Percentiles rank a stretch among this genome's conserved stretches.
Conservation (phyloP, 2,797 vertebrate genomes). For the Myotis myotis region DNA sequence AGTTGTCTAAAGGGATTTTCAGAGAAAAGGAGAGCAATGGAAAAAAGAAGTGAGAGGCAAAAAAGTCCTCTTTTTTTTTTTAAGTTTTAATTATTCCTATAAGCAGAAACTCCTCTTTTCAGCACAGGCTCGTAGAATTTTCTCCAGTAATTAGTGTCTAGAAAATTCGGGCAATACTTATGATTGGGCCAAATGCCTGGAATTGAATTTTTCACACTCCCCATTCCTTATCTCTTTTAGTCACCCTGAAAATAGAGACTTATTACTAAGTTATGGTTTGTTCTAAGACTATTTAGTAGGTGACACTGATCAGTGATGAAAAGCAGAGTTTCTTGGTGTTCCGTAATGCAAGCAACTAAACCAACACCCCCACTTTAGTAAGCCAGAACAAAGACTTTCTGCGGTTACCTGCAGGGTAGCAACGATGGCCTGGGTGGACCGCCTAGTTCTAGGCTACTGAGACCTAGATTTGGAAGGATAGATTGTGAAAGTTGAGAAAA, state of each 20-base stretch:
- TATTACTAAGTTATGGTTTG: background rate
- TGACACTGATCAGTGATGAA: background rate
- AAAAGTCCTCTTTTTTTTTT: background rate
- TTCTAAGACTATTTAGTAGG: background rate
- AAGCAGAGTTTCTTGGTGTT: background rate
- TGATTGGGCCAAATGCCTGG: background rate
- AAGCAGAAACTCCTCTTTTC: background rate
- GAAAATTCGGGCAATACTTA: conserved; percentile 16
- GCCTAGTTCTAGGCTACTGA: background rate
- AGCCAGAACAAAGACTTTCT: background rate
- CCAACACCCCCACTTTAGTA: background rate
- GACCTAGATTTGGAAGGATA: background rate
- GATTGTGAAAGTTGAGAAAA: background rate
- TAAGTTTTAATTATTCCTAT: background rate
- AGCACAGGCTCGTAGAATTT: background rate
- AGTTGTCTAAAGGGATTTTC: background rate
- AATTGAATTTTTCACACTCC: background rate
- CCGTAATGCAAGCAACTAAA: background rate
- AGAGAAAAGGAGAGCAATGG: background rate
- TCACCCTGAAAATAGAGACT: background rate
- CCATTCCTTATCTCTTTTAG: background rate
- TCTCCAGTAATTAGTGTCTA: background rate
- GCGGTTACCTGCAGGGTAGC: background rate
- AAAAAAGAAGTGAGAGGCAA: background rate
- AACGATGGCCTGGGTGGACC: background rate